Evolutionary conservation across 2,888 invertebrate genomes (phyloP), one percentile per base, ranked within the genome.

Genomic region (Podabrus alpinus): DNA sequence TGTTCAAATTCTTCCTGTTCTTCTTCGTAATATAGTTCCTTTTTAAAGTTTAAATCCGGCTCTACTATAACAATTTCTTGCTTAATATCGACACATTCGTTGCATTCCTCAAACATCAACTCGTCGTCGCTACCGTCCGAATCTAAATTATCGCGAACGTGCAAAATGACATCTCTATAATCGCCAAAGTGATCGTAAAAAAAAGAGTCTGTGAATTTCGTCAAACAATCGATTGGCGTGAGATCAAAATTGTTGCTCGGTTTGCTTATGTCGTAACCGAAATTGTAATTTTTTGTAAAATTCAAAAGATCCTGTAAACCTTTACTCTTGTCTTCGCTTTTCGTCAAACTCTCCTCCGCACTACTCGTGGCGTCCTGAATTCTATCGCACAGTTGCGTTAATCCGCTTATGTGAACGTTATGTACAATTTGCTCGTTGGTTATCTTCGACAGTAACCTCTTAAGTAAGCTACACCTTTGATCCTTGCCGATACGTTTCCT

Each of bases 221-320:
- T 81, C 19, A 87, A 77, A 74, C 84, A 84, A 66, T 85, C 86
- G 68, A 87, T 79, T 17, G 85, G 85, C 9, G 85, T 84, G 17
- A 80, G 77, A 73, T 85, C 85, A 70, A 82, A 81, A 73, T 84
- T 84, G 15, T 81, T 81, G 77, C 81, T 82, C 77, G 79, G 80
- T 66, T 83, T 82, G 15, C 82, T 82, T 59, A 84, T 73, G 72
- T 82, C 81, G 66, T 83, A 83, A 11, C 85, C 86, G 79, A 86
- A 87, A 80, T 87, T 85, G 76, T 84, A 87, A 67, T 82, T 83
- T 79, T 81, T 83, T 5, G 87, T 87, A 75, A 87, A 87, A 25
- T 85, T 83, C 59, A 87, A 82, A 4, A 87, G 84, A 78, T 82
- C 82, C 73, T 82, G 82, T 24, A 87, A 80, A 45, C 86, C 86